Percentiles rank a stretch among this genome's conserved stretches.
phyloP scores from a whole-genome alignment of 2,888 invertebrate species.

The Cantharis rufa region DNA sequence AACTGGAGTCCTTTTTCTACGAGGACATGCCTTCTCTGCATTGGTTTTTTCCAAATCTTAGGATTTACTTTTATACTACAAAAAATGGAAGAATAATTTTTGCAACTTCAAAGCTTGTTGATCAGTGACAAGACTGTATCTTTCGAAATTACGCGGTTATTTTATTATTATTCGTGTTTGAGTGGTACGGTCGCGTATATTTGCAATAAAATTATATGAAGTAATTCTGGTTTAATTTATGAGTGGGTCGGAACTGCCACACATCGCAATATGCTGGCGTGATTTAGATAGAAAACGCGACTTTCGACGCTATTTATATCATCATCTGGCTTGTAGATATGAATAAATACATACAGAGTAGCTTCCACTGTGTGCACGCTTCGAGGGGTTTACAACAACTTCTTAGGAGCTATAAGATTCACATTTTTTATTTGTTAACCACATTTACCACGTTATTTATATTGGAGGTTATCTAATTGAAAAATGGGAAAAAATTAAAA shows the following conservation, averaged over 20 bases:
- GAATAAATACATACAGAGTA: slow-evolving; percentile 49
- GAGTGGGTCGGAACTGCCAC: slow-evolving; percentile 43
- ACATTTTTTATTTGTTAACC: background rate
- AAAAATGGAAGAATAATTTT: background rate
- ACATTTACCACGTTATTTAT: background rate
- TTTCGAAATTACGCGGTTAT: slow-evolving; percentile 14
- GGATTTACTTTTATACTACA: no score
- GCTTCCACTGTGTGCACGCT: slow-evolving; percentile 16
- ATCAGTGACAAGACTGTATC: slow-evolving; percentile 11
- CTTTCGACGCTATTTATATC: slow-evolving; percentile 53
- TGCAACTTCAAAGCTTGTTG: background rate
- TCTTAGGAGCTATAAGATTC: background rate
- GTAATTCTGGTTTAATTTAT: slow-evolving; percentile 53
- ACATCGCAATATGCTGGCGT: slow-evolving; percentile 52
- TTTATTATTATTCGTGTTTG: slow-evolving; percentile 31
- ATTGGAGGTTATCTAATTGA: background rate
- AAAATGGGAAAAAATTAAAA: background rate
- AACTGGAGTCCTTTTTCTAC: no score
- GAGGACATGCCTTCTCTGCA: no score
- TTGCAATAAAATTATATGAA: slow-evolving; percentile 47
- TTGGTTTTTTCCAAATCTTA: no score
- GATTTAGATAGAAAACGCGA: slow-evolving; percentile 55
- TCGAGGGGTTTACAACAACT: slow-evolving; percentile 12
- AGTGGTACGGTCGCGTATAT: slow-evolving; percentile 39
- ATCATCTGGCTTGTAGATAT: slow-evolving; percentile 54